These are phyloP conservation scores for Prostheceraeus crozeri DNA, from an alignment of 2,888 invertebrate species.

Conservation along the genomic window DNA sequence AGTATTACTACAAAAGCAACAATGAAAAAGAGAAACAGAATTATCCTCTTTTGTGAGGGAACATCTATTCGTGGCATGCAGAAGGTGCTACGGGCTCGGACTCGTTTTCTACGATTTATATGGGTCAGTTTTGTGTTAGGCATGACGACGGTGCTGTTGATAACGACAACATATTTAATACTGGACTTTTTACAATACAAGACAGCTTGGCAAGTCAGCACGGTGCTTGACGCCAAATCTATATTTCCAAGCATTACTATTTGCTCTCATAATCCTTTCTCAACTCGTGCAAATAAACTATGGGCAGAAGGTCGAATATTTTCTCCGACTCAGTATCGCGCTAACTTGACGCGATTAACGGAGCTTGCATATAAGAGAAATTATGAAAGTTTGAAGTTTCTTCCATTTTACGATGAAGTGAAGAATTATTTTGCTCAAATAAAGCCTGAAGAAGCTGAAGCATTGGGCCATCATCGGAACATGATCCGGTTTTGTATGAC, in stretches of 20 bases:
- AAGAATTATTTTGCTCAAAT: too few species aligned
- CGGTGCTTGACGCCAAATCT: conserved; percentile 30
- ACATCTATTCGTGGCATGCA: conserved; percentile 36
- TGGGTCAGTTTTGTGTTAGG: conserved; percentile 35
- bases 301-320: conserved; percentile 17
- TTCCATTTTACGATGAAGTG: too few species aligned
- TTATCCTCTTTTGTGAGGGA: conserved; percentile 25
- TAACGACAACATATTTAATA: conserved; percentile 31
- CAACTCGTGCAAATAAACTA: conserved; percentile 21
- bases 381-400: too few species aligned
- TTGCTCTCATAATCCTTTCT: conserved; percentile 37
- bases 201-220: conserved; percentile 36
- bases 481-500: too few species aligned
- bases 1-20: too few species aligned
- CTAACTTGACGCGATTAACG: not conserved
- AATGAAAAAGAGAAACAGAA: too few species aligned
- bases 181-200: conserved; percentile 30
- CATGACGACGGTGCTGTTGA: conserved; percentile 33
- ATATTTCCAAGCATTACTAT: conserved; percentile 34
- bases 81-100: conserved; percentile 31
- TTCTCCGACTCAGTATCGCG: conserved; percentile 30
- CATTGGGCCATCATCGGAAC: too few species aligned
- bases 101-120: conserved; percentile 31
- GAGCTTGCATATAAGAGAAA: too few species aligned
- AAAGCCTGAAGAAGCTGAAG: too few species aligned